Evolutionary conservation across 2,113 vertebrate species (phyloP), one percentile per base, ranked within the genome.

Genomic region (Porphyrio hochstetteri): DNA sequence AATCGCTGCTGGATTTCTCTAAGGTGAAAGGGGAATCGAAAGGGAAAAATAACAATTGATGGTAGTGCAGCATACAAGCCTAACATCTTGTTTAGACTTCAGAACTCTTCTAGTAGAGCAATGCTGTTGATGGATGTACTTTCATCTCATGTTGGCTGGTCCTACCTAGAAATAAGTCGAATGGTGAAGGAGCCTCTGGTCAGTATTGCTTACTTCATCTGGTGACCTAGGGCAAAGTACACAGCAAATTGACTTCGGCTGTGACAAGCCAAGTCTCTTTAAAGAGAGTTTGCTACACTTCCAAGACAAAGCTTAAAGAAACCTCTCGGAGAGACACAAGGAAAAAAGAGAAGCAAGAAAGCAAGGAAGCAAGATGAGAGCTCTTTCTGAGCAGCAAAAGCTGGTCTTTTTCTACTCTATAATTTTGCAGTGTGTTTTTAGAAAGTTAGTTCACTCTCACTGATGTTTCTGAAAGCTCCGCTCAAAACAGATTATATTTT

Each of bases 401-500:
- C 14, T 1, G 2, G 56, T 74, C 31, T 78, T 88, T 86, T 86
- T 70, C 63, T 71, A 68, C 72, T 64, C 56, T 82, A 3, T 84
- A 88, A 96, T 93, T 96, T 88, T 93, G 35, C 44, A 86, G 27
- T 9, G 36, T 64, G 68, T 83, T 88, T 93, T 88, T 81, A 86
- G 64, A 92, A 96, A 94, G 63, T 89, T 80, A 91, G 36, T 52
- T 94, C 3, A 4, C 56, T 94, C 33, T 77, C 33, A 59, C 25
- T 52, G 60, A 74, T 91, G 71, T 70, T 90, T 94, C 75, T 82
- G 82, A 96, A 94, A 91, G 64, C 79, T 90, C 52, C 74, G 50
- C 80, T 91, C 91, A 92, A 90, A 96, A 92, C 83, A 97, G 40
- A 84, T 33, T 71, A 23, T 79, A 52, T 42, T 82, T 89, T 68